Evolutionary conservation across 2,888 invertebrate species (phyloP), one percentile per base, ranked within the genome.

Genomic region (Coelopa pilipes): DNA sequence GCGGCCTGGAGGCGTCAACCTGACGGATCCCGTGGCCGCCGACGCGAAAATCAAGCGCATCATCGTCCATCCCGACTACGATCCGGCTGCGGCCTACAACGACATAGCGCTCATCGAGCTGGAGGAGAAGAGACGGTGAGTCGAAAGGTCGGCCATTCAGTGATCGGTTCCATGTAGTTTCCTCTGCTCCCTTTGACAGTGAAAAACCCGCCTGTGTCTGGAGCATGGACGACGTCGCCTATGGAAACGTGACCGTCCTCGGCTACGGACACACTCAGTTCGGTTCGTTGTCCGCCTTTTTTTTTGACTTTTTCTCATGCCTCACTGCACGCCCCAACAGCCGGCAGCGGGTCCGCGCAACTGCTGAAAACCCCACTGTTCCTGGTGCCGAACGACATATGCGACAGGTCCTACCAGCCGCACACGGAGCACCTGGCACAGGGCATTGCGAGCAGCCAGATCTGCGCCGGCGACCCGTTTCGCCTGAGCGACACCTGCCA

Each of bases 21-120:
- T 81, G 1, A 79, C 77, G 0, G 78, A 76, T 70, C n/a, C 76
- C 0, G 66, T 53, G 4, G 72, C 49, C 0, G 49, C 12, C 9
- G 66, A 70, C 55, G 65, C 77, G 13, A 63, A 74, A 15, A 77
- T 80, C 21, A 75, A 75, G 19, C 74, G 70, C 10, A 74, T 79
- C 10, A 76, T 80, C 3, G 57, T 74, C 11, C 75, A 79, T 69
- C 79, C 79, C 0, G 68, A 57, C 5, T 81, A 78, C 60, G 65
- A 78, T 59, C 57, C 24, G 0, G 75, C 60, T 17, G 66, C 74
- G 5, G 69, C 76, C 0, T 74, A 78, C 13, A 78, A 81, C 74
- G 80, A 81, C 59, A 79, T 81, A 59, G 81, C 81, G 0, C 46
- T 81, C 11, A 72, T 81, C 47, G 79, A 81, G 72, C 34, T 81